Conservation (phyloP, 2,797 vertebrate genomes). For the Thaleichthys pacificus region DNA sequence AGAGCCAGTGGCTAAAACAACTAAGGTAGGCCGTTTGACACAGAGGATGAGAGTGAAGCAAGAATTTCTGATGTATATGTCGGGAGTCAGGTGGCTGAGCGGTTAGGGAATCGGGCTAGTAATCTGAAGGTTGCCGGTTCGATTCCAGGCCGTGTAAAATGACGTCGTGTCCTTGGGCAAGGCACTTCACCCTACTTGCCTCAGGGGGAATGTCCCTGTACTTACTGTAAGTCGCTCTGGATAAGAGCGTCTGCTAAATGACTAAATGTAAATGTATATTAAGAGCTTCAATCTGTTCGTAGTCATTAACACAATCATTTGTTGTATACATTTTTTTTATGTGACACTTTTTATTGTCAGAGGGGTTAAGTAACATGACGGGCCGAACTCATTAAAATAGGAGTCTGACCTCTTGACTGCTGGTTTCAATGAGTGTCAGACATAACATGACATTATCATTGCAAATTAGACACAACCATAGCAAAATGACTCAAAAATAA, state of each 20-base stretch:
- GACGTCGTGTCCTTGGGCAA: too few relatives aligned
- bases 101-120: too few relatives aligned
- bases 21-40: background rate
- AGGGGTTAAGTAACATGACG: background rate
- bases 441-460: slow-evolving; percentile 27
- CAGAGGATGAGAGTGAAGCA: background rate
- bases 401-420: slow-evolving; percentile 12
- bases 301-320: too few relatives aligned
- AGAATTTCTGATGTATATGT: background rate
- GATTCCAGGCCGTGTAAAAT: too few relatives aligned
- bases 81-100: too few relatives aligned
- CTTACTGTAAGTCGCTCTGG: too few relatives aligned
- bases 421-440: slow-evolving; percentile 21
- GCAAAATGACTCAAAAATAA: background rate
- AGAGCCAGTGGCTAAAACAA: background rate
- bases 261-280: too few relatives aligned
- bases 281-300: background rate
- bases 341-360: background rate
- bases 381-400: slow-evolving; percentile 10
- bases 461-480: slow-evolving; percentile 9
- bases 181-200: too few relatives aligned
- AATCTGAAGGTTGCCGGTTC: too few relatives aligned
- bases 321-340: background rate
- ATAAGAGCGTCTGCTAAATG: too few relatives aligned
- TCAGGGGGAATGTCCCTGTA: too few relatives aligned